Conservation (phyloP, 2,113 vertebrate species). For the Dicaeum eximium region DNA sequence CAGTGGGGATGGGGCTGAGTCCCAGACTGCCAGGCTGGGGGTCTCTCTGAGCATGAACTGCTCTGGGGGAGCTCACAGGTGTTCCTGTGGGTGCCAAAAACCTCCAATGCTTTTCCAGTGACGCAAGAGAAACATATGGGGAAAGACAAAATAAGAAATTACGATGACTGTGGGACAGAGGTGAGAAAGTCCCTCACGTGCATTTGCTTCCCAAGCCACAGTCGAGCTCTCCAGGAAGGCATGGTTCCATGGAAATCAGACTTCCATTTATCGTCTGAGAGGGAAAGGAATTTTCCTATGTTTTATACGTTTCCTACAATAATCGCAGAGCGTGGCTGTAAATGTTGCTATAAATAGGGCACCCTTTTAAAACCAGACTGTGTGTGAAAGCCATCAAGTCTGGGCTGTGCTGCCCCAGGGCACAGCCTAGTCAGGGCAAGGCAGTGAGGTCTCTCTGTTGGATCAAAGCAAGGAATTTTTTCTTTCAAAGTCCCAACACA, state of each 20-base stretch:
- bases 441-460: neutral
- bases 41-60: neutral
- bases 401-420: slow-evolving; percentile 11
- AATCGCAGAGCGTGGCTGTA: slow-evolving; percentile 12
- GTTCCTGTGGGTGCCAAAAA: slow-evolving; percentile 46
- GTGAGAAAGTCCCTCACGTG: slow-evolving; percentile 36
- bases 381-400: slow-evolving; percentile 47
- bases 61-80: neutral
- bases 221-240: slow-evolving; percentile 18
- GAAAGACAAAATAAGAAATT: slow-evolving; percentile 56
- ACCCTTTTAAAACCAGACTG: slow-evolving; percentile 25
- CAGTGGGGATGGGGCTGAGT: neutral
- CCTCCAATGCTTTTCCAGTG: slow-evolving; percentile 35
- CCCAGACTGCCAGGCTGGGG: neutral
- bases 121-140: slow-evolving; percentile 29
- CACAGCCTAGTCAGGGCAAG: neutral
- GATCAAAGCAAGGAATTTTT: neutral
- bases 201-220: slow-evolving; percentile 5
- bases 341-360: slow-evolving; percentile 63
- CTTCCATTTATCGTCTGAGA: slow-evolving; percentile 61
- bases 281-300: slow-evolving; percentile 58
- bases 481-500: neutral
- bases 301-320: slow-evolving; percentile 62
- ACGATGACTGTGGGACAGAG: neutral
- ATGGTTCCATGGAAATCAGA: slow-evolving; percentile 55